Conservation (phyloP, 2,113 vertebrate species). For the Ophthalmolycus amberensis region DNA sequence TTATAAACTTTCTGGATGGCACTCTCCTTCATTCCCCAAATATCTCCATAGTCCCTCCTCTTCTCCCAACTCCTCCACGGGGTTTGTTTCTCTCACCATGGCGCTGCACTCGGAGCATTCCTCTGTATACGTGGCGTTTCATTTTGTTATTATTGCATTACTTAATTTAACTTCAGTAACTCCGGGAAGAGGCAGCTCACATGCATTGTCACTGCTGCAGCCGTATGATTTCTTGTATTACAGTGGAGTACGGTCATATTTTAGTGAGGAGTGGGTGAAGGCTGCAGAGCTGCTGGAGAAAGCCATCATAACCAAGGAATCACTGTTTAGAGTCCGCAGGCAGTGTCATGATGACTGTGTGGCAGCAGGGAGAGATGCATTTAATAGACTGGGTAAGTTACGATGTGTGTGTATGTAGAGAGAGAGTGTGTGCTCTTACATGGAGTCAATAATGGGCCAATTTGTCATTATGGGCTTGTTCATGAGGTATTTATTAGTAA, state of each 20-base stretch:
- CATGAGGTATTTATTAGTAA: background rate
- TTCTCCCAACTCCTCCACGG: constrained; percentile 31
- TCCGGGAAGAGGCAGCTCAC: constrained; percentile 17
- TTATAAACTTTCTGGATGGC: constrained; percentile 27
- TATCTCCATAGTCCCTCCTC: constrained; percentile 55
- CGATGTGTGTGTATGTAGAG: background rate
- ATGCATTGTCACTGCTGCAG: constrained; percentile 61
- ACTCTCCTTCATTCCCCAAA: constrained; percentile 9
- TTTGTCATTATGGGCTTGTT: background rate
- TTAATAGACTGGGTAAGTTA: constrained; percentile 68
- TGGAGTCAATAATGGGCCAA: background rate
- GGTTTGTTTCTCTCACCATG: constrained; percentile 67
- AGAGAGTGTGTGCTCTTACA: background rate
- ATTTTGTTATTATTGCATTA: constrained; percentile 14
- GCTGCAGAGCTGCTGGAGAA: constrained; percentile 90
- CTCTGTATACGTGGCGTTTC: constrained; percentile 84
- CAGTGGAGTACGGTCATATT: constrained; percentile 89
- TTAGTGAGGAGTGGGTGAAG: constrained; percentile 86
- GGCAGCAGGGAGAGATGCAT: constrained; percentile 61
- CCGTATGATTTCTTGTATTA: constrained; percentile 90
- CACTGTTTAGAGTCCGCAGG: constrained; percentile 77
- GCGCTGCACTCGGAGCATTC: constrained; percentile 59
- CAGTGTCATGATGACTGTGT: constrained; percentile 79
- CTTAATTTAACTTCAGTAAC: background rate
- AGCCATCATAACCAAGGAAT: constrained; percentile 83